Conservation (phyloP, 2,888 invertebrate genomes). For the Priapulus caudatus region DNA sequence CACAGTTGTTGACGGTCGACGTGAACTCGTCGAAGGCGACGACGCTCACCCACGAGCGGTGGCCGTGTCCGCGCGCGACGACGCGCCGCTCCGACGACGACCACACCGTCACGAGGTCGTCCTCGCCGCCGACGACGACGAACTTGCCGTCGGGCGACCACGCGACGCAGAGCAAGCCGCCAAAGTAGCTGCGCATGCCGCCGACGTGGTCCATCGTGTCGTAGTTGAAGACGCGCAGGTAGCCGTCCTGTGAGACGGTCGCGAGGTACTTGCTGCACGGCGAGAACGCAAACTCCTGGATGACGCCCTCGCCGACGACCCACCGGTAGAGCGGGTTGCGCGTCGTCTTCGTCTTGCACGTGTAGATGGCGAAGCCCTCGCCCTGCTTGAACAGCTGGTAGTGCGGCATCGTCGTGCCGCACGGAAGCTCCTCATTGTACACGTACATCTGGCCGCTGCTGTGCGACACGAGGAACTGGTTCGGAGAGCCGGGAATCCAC, state of each 20-base stretch:
- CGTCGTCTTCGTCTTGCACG: slow-evolving; percentile 89
- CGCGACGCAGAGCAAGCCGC: slow-evolving; percentile 89
- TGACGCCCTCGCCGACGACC: slow-evolving; percentile 47
- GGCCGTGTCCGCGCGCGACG: slow-evolving; percentile 93
- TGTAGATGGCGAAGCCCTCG: slow-evolving; percentile 82
- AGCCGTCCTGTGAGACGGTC: slow-evolving; percentile 63
- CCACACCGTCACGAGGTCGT: slow-evolving; percentile 96
- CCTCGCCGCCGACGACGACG: slow-evolving; percentile 87
- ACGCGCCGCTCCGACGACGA: slow-evolving; percentile 80
- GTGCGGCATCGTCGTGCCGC: slow-evolving; percentile 76
- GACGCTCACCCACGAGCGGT: slow-evolving; percentile 93
- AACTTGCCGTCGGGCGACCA: slow-evolving; percentile 96
- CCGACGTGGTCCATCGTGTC: slow-evolving; percentile 93
- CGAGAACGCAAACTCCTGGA: slow-evolving; percentile 95
- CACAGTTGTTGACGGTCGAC: slow-evolving; percentile 42
- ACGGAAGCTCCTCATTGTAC: slow-evolving; percentile 87
- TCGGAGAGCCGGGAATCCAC: slow-evolving; percentile 91
- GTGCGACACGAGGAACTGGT: slow-evolving; percentile 86
- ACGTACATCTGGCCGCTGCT: slow-evolving; percentile 92
- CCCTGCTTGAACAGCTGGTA: slow-evolving; percentile 90
- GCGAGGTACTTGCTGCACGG: slow-evolving; percentile 79
- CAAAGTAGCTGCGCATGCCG: slow-evolving; percentile 72
- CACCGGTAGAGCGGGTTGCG: slow-evolving; percentile 81
- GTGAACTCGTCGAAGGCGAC: slow-evolving; percentile 59
- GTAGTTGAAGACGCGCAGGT: slow-evolving; percentile 88